These are phyloP conservation scores for Geotrupes spiniger DNA, from an alignment of 2,888 invertebrate species.

Conservation along the genomic window DNA sequence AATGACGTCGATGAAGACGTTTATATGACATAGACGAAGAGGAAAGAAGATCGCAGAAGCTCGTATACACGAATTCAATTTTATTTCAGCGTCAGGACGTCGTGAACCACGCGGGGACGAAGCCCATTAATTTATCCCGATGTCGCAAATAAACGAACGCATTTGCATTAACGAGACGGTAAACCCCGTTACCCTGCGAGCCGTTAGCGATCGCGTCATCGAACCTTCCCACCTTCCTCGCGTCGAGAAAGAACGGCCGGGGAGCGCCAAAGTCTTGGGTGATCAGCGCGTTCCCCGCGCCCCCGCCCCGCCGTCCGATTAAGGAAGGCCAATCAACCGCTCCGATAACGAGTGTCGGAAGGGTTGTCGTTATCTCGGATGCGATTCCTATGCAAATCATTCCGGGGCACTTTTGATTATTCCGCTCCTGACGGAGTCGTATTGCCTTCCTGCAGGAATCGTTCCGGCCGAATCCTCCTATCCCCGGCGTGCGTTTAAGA, in stretches of 20 bases:
- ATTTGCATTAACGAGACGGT: conserved; percentile 28
- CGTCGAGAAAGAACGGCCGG: not conserved
- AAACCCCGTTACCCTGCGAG: conserved; percentile 24
- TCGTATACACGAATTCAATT: not conserved
- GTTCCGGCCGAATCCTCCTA: not conserved
- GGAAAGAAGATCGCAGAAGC: not conserved
- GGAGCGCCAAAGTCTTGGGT: not conserved
- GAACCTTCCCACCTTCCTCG: not conserved
- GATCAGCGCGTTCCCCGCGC: too few species aligned
- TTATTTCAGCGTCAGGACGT: too few species aligned
- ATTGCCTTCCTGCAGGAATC: conserved; percentile 15
- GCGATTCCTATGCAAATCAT: conserved; percentile 40
- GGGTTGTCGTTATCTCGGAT: conserved; percentile 40
- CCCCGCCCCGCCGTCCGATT: conserved; percentile 15
- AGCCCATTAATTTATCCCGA: conserved; percentile 23
- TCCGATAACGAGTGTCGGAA: conserved; percentile 34
- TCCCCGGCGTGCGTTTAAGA: too few species aligned
- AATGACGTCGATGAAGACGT: not conserved
- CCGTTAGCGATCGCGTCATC: conserved; percentile 22
- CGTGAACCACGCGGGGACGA: too few species aligned
- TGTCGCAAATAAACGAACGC: conserved; percentile 25
- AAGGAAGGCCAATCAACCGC: conserved; percentile 29
- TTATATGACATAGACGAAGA: not conserved
- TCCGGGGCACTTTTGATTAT: conserved; percentile 38
- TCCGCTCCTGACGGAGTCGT: conserved; percentile 28